Evolutionary conservation across 1,140 invertebrate genomes (phyloP), one percentile per base, ranked within the genome.

Genomic region (Drosophila gunungcola): DNA sequence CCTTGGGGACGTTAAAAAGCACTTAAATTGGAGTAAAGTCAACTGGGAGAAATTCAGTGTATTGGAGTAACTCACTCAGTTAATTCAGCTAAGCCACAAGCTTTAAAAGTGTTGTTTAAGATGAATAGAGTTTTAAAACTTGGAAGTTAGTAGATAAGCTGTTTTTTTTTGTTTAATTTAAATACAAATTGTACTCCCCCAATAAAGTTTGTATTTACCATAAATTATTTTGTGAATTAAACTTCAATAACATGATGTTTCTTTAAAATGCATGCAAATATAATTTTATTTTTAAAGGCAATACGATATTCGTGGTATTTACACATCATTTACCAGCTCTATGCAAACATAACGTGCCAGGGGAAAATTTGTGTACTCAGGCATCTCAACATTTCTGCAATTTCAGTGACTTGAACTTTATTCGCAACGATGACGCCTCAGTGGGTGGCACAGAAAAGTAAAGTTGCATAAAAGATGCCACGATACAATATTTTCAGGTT

Each of bases 391-490:
- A 60, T 53, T n/a, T 11, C 45, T 45, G 65, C 48, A 10, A 72
- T 36, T 43, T 46, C 46, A 58, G 74, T 51, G 46, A 41, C 36
- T 58, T 58, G 56, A 69, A 68, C 43, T 45, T 76, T 25, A 21
- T 36, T 55, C 32, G 13, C 34, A 21, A 29, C 3, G 29, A 13
- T n/a, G 29, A 13, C 21, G 45, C 39, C 51, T 36, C 39, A 16
- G 54, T 65, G 54, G 62, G 61, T 65, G 64, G 64, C 36, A 3
- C n/a, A 32, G 7, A 9, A 13, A 25, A 3, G 12, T 36, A 36
- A 39, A 46, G 46, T 77, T 73, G 21, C 73, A 74, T 73, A 73
- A 74, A 69, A 54, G 38, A 27, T 46, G 27, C 42, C 32, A 55
- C 54, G 38, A 45, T 54, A 34, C 43, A 36, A 43, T 48, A 49